A percentile compares a stretch with the other conserved stretches of the same genome.
Conservation (phyloP, 2,888 invertebrate species). For the Brenthis hecate region DNA sequence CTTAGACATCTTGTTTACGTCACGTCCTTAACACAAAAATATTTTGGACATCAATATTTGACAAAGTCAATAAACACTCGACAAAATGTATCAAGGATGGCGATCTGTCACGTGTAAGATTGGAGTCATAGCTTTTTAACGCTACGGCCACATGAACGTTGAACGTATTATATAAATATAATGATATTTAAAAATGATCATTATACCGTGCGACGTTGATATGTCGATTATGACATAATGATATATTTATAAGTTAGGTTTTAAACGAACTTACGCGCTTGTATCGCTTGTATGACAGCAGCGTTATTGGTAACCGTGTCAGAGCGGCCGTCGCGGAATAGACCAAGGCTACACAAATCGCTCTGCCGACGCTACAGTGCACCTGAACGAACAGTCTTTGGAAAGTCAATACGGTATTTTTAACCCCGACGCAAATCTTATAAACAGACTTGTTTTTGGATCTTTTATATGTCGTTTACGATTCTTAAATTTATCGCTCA, state of each 20-base stretch:
- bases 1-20: not conserved
- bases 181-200: not conserved
- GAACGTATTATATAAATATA: not conserved
- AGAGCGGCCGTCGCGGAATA: slow-evolving; percentile 75
- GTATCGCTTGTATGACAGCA: slow-evolving; percentile 16
- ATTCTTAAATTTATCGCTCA: slow-evolving; percentile 16
- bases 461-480: slow-evolving; percentile 20
- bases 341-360: slow-evolving; percentile 74
- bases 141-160: not conserved
- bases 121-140: slow-evolving; percentile 66
- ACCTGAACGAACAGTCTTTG: slow-evolving; percentile 35
- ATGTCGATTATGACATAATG: slow-evolving; percentile 10
- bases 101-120: slow-evolving; percentile 53
- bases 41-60: slow-evolving; percentile 9
- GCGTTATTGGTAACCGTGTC: slow-evolving; percentile 61
- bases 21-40: not conserved
- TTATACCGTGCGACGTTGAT: not conserved
- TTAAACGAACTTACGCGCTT: slow-evolving; percentile 4
- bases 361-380: slow-evolving; percentile 36
- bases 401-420: slow-evolving; percentile 34
- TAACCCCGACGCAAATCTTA: slow-evolving; percentile 23
- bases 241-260: slow-evolving; percentile 1
- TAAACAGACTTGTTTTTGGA: slow-evolving; percentile 21
- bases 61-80: slow-evolving; percentile 51
- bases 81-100: slow-evolving; percentile 59